These are phyloP conservation scores for Propithecus perrieri DNA, from an alignment of 2,797 vertebrate genomes.

Conservation along the genomic window DNA sequence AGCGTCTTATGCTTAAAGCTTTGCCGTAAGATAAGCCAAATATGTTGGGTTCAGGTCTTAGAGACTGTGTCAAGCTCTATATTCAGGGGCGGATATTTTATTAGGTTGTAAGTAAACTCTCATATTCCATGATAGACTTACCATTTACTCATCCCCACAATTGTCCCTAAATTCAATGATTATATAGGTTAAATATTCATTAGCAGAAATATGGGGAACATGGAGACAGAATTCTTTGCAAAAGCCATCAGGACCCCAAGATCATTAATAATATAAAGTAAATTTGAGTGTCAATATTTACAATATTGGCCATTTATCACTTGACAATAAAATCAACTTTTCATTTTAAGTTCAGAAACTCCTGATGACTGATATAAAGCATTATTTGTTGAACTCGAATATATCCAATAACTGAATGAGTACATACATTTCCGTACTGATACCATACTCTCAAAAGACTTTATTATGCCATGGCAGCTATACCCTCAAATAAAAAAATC, in stretches of 20 bases:
- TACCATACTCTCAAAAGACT: not conserved
- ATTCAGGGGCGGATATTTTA: not conserved
- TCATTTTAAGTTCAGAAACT: not conserved
- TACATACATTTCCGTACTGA: not conserved
- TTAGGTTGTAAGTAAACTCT: not conserved
- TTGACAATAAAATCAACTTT: not conserved
- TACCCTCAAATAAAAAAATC: not conserved
- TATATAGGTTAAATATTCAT: not conserved
- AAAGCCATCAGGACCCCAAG: not conserved
- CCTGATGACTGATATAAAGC: not conserved
- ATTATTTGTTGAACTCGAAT: not conserved
- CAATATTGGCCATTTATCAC: not conserved
- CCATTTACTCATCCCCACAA: not conserved
- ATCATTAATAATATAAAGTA: not conserved
- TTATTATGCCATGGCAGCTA: not conserved
- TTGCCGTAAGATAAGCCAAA: not conserved
- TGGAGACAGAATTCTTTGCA: not conserved
- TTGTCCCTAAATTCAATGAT: not conserved
- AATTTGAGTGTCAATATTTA: not conserved
- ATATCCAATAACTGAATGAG: not conserved
- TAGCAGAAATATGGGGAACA: not conserved
- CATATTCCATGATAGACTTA: not conserved
- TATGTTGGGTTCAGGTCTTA: not conserved
- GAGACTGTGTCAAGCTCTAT: not conserved
- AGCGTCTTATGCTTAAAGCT: not conserved